Evolutionary conservation across 2,113 vertebrate genomes (phyloP).

Genomic region (Amia ocellicauda): DNA sequence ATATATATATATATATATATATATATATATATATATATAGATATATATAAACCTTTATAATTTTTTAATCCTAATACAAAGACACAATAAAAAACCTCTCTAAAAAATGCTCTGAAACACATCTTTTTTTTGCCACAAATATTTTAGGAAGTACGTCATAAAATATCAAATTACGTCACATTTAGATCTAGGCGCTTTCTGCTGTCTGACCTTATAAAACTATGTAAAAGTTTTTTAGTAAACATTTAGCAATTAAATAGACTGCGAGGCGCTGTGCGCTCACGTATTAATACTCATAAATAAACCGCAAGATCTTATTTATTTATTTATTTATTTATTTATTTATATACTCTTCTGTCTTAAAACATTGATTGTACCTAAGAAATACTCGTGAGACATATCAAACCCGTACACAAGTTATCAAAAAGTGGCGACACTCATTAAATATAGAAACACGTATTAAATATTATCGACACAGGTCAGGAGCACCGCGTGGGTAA

Average conservation of each 20-base stretch:
- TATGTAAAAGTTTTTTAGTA: conserved; percentile 55
- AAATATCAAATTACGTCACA: conserved; percentile 64
- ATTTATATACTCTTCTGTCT: too few relatives aligned
- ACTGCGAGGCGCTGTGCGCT: conserved; percentile 48
- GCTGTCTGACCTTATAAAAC: conserved; percentile 63
- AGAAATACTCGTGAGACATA: conserved; percentile 37
- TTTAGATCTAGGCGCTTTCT: conserved; percentile 48
- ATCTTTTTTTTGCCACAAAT: too few relatives aligned
- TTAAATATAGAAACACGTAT: conserved; percentile 49
- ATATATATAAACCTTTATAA: too few relatives aligned
- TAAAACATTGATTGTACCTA: conserved; percentile 56
- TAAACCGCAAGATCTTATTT: conserved; percentile 39
- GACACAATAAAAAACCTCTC: conserved; percentile 11
- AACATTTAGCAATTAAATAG: conserved; percentile 65
- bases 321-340: too few relatives aligned
- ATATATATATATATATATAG: not conserved
- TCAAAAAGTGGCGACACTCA: conserved; percentile 48
- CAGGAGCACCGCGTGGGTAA: conserved; percentile 45
- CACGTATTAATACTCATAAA: conserved; percentile 51
- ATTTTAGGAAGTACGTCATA: conserved; percentile 21
- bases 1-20: too few relatives aligned
- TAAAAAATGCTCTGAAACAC: not conserved
- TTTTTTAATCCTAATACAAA: conserved; percentile 10
- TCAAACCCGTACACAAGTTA: conserved; percentile 53
- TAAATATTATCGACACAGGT: conserved; percentile 44